Conservation (phyloP, 2,113 vertebrate genomes). For the Phalacrocorax carbo region DNA sequence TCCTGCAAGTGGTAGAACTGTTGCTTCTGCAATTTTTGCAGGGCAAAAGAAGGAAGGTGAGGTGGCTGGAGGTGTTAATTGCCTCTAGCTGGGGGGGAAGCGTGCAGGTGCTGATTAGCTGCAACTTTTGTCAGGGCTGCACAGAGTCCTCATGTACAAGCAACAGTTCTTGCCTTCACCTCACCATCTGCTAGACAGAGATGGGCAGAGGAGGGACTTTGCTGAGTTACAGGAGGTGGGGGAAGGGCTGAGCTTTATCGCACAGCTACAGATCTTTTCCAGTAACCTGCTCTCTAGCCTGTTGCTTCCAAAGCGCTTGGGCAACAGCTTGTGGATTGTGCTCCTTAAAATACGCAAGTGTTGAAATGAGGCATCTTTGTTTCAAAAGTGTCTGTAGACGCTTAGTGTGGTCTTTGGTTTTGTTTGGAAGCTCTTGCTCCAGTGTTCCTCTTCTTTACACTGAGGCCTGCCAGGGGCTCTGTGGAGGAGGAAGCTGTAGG, state of each 20-base stretch:
- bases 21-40: background rate
- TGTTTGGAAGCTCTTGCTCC: background rate
- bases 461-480: background rate
- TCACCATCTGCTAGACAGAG: background rate
- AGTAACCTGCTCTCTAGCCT: background rate
- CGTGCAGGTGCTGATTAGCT: background rate
- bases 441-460: background rate
- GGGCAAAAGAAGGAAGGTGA: background rate
- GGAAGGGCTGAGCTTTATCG: background rate
- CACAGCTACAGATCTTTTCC: background rate
- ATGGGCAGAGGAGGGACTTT: background rate
- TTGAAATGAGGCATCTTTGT: background rate
- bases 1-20: background rate
- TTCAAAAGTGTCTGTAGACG: background rate
- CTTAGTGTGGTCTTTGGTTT: background rate
- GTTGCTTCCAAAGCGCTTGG: background rate
- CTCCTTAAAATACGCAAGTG: background rate
- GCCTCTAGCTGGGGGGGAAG: background rate
- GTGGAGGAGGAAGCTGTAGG: background rate
- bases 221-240: background rate
- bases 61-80: background rate
- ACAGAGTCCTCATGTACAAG: background rate
- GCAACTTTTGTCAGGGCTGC: background rate
- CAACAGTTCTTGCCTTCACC: background rate
- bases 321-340: background rate